Evolutionary conservation across 1,140 invertebrate genomes (phyloP).

Genomic region (Formica exsecta): DNA sequence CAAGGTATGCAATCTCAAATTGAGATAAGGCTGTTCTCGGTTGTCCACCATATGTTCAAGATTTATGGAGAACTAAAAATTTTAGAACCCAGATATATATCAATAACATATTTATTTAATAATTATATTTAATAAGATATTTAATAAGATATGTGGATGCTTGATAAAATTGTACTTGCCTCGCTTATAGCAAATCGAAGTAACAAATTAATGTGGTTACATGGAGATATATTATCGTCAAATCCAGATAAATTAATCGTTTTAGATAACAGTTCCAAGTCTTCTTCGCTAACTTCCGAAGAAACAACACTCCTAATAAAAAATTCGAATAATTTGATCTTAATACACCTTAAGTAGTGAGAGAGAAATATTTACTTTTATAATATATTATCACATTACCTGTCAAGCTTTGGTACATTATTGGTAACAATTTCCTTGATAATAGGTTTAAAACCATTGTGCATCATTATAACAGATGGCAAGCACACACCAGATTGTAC

Average conservation of each 20-base stretch:
- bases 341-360: neutral
- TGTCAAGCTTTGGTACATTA: slow-evolving; percentile 79
- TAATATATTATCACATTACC: slow-evolving; percentile 79
- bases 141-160: neutral
- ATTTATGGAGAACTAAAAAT: slow-evolving; percentile 80
- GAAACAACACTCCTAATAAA: slow-evolving; percentile 87
- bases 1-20: slow-evolving; percentile 90
- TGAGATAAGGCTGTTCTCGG: slow-evolving; percentile 91
- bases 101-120: slow-evolving; percentile 31
- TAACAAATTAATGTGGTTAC: slow-evolving; percentile 91
- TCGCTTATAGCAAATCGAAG: slow-evolving; percentile 92
- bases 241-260: slow-evolving; percentile 93
- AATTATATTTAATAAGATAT: slow-evolving; percentile 22
- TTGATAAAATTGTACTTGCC: slow-evolving; percentile 71
- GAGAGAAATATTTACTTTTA: neutral
- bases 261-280: slow-evolving; percentile 91
- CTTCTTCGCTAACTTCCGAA: slow-evolving; percentile 92
- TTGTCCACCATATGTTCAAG: slow-evolving; percentile 88
- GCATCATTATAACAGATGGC: slow-evolving; percentile 74
- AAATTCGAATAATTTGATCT: neutral
- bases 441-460: slow-evolving; percentile 73
- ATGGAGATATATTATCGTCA: slow-evolving; percentile 93
- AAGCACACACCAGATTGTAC: slow-evolving; percentile 79
- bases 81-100: slow-evolving; percentile 65
- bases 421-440: slow-evolving; percentile 74